Evolutionary conservation across 2,113 vertebrate species (phyloP).

Genomic region (Antechinus flavipes): DNA sequence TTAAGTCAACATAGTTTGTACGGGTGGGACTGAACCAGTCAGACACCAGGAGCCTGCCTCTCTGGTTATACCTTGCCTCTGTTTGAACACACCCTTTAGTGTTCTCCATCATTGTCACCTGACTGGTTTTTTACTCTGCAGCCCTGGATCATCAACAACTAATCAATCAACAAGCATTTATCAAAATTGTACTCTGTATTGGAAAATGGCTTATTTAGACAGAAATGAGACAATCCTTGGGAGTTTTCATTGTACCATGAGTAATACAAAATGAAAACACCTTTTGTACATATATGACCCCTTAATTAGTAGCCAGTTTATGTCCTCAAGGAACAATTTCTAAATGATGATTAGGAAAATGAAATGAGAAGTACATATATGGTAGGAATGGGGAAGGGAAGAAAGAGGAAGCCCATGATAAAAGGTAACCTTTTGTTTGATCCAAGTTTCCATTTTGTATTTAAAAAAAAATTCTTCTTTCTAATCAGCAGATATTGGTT

Average conservation of each 20-base stretch:
- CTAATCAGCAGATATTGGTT: background rate
- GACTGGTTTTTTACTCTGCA: background rate
- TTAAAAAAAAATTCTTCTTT: background rate
- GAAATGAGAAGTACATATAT: background rate
- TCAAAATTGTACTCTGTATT: background rate
- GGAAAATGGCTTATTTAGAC: background rate
- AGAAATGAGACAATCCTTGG: background rate
- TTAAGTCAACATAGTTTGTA: constrained; percentile 33
- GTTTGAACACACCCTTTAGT: constrained; percentile 55
- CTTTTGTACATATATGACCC: background rate
- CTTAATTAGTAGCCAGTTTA: background rate
- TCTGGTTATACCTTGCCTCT: constrained; percentile 56
- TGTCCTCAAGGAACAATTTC: background rate
- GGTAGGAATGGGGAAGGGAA: background rate
- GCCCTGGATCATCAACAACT: background rate
- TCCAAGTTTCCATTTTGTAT: background rate
- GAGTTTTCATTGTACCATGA: background rate
- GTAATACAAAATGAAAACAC: background rate
- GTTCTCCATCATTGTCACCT: constrained; percentile 29
- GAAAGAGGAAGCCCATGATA: background rate
- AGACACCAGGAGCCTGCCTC: constrained; percentile 41
- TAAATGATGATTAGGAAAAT: background rate
- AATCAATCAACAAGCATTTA: background rate
- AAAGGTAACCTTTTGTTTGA: background rate
- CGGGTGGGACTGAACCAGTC: constrained; percentile 63